Base-by-base conservation (phyloP, 2,888 invertebrate genomes). In the Tinea pellionella region DNA sequence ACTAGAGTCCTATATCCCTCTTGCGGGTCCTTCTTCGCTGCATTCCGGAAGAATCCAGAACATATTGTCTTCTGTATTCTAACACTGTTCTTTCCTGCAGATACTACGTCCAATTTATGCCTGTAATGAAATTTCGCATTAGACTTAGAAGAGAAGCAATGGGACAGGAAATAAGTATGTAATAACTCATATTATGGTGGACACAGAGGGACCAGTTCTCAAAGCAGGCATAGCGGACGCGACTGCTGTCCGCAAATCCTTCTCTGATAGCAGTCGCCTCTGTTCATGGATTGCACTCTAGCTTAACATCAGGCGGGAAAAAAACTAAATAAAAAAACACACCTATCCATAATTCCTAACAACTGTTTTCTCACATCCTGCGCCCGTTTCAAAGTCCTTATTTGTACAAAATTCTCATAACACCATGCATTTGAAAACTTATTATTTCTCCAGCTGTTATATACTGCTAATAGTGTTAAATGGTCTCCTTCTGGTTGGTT, bases 371-470 rank as follows among this genome's bases (percentile, higher is more conserved):
- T 90, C 0, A 99, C 98, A 83, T 99, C 99, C 81, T 99, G 98
- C 0, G 99, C 97, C 16, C 99, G 89, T 77, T 99, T 99, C 62
- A 99, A 82, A 0, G 98, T 99, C 18, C 99, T 87, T 32, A 98
- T 96, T 87, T 99, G 99, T 2, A 99, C 97, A 75, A 99, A 99
- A 88, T 99, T 99, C 76, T 99, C 99, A 72, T 98, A 99, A 78
- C 99, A 99, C 99, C 99, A 99, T 0, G 98, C 97, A 77, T 97
- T 97, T 0, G 97, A 97, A 79, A 99, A 99, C 82, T 99, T 98
- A 75, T 99, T 99, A 75, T 98, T 98, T 71, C 97, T 95, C 99
- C 99, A 99, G 59, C 98, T 97, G 76, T 99, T 99, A 77, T 98
- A 99, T 3, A 99, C 99, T 0, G 99, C 97, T n/a, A 99, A 80